Conservation (phyloP, 2,888 invertebrate genomes). For the Apamea anceps region DNA sequence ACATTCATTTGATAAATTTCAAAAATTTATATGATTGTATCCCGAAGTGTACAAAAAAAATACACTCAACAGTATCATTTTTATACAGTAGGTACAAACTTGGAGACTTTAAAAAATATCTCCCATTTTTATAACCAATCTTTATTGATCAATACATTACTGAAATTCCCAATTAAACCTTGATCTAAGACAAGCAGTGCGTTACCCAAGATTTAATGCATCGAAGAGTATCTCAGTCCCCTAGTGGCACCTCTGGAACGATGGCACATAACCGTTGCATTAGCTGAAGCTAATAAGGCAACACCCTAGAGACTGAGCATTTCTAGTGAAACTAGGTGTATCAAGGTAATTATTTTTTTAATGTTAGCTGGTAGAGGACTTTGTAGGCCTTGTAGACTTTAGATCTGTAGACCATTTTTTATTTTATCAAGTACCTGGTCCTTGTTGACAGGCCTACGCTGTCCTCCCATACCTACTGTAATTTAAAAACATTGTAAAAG, state of each 20-base stretch:
- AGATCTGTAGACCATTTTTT: too few relatives aligned
- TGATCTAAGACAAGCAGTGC: not conserved
- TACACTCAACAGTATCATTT: not conserved
- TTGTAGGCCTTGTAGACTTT: too few relatives aligned
- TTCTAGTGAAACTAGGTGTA: not conserved
- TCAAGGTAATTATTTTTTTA: not conserved
- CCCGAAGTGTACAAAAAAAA: not conserved
- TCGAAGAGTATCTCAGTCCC: slow-evolving; percentile 52
- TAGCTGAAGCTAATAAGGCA: slow-evolving; percentile 58
- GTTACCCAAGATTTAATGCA: slow-evolving; percentile 54
- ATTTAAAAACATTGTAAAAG: too few relatives aligned
- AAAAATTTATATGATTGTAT: not conserved
- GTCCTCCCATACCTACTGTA: too few relatives aligned
- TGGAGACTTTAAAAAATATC: not conserved
- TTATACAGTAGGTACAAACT: not conserved
- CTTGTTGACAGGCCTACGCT: too few relatives aligned
- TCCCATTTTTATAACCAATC: not conserved
- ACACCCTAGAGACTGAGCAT: slow-evolving; percentile 23
- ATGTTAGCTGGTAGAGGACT: not conserved
- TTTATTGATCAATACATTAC: not conserved
- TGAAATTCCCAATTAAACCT: not conserved
- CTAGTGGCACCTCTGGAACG: slow-evolving; percentile 34
- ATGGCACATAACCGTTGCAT: slow-evolving; percentile 56
- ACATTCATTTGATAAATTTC: not conserved
- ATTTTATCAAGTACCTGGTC: too few relatives aligned